Base-by-base conservation (phyloP, 2,888 invertebrate species). In the Tenthredo notha region DNA sequence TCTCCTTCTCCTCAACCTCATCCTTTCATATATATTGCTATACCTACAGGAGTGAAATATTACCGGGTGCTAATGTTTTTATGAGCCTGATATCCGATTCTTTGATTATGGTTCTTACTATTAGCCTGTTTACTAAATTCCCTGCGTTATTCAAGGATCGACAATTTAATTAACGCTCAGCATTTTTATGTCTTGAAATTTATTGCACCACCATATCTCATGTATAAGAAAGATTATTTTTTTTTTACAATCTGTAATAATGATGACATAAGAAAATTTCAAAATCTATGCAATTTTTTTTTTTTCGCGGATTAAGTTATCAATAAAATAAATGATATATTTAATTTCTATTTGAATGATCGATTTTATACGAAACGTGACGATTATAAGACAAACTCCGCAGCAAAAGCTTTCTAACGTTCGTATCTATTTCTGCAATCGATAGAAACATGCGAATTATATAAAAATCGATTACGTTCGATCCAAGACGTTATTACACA, bases 51-150 rank as follows among this genome's bases (percentile, higher is more conserved):
- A 70, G 29, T 83, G 70, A 83, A 83, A 67, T 83, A 83, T 43
- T 67, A 43, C 67, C 10, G 65, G 67, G 83, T 83, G 67, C 50
- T 83, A 83, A 83, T 83, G 70, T 83, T 83, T 83, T 83, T 70
- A 83, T 47, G 83, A 33, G 18, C 33, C 6, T 43, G 67, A 70
- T 50, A 83, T 50, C 21, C 47, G 83, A 83, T 50, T 65, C 65
- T 50, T 80, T 61, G 80, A 80, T 80, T 80, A 61, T 12, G 80
- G 80, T n/a, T n/a, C n/a, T n/a, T n/a, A n/a, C 37, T 43, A 12
- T 25, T 61, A 21, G 25, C 47, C 33, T 47, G 15, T 33, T 47
- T 21, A 65, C 70, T 21, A 33, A 15, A 10, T 80, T 43, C 54
- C 21, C 40, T 10, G 12, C 21, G n/a, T n/a, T 54, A 12, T 77